Conservation (phyloP, 2,888 invertebrate species). For the Neria commutata region DNA sequence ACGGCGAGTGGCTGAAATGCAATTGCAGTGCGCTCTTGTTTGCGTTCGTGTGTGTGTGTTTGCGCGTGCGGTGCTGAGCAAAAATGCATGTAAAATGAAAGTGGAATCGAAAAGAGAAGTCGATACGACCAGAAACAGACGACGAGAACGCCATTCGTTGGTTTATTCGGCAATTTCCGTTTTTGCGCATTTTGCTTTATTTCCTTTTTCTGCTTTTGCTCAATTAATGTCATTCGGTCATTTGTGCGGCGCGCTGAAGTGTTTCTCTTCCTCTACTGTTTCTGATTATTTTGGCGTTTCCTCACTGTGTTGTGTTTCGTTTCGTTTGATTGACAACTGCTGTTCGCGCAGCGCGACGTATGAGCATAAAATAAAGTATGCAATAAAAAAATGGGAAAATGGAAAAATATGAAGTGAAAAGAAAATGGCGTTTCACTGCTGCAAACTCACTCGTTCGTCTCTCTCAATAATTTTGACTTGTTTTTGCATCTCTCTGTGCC, state of each 20-base stretch:
- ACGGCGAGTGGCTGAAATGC: too few relatives aligned
- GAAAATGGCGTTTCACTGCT: neutral
- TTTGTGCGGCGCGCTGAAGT: neutral
- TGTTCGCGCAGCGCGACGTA: too few relatives aligned
- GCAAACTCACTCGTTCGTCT: too few relatives aligned
- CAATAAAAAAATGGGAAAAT: too few relatives aligned
- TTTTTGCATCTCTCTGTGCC: too few relatives aligned
- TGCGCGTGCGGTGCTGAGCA: too few relatives aligned
- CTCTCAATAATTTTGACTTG: too few relatives aligned
- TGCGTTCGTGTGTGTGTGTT: too few relatives aligned
- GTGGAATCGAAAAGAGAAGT: neutral
- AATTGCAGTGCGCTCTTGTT: too few relatives aligned
- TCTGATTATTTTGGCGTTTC: neutral
- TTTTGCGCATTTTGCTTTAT: neutral
- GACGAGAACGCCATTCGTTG: too few relatives aligned
- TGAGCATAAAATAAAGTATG: neutral
- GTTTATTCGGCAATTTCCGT: constrained; percentile 1
- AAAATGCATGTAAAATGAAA: too few relatives aligned
- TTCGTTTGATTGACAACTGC: neutral
- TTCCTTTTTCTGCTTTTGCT: neutral
- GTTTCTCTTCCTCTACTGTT: neutral
- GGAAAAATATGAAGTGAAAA: neutral
- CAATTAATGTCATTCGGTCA: neutral
- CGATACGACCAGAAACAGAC: too few relatives aligned
- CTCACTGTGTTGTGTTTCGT: neutral